phyloP scores from a whole-genome alignment of 1,140 invertebrate species.

The Meloidogyne floridensis region DNA sequence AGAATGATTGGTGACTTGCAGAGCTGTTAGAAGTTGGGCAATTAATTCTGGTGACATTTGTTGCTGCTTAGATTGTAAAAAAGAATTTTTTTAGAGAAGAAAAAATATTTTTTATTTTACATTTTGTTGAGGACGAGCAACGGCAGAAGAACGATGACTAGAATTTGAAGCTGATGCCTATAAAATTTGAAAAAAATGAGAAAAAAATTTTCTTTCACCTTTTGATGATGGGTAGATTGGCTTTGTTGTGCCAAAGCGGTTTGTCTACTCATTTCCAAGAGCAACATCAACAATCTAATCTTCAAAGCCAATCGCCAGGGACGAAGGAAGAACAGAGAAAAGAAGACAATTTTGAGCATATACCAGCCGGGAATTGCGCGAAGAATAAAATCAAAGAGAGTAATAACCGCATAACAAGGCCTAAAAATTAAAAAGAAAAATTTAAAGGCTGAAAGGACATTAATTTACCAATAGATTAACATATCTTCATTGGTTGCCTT shows the following conservation, averaged over 20 bases:
- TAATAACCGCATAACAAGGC: neutral
- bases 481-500: constrained; percentile 6
- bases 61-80: neutral
- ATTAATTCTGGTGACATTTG: constrained; percentile 3
- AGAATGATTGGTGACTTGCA: neutral
- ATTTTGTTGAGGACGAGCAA: neutral
- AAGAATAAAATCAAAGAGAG: neutral
- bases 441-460: neutral
- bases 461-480: neutral
- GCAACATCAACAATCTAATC: constrained; percentile 6
- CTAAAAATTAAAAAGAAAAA: neutral
- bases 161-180: constrained; percentile 4
- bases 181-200: neutral
- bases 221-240: neutral
- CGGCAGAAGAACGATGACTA: neutral
- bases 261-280: neutral
- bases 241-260: constrained; percentile 3
- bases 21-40: constrained; percentile 3
- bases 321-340: neutral
- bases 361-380: neutral
- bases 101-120: neutral
- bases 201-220: neutral
- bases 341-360: neutral
- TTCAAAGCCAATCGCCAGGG: neutral
- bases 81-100: neutral